Percentiles rank a stretch among this genome's conserved stretches.
Evolutionary conservation across 2,113 vertebrate genomes (phyloP).

Genomic region (Alexandromys fortis): DNA sequence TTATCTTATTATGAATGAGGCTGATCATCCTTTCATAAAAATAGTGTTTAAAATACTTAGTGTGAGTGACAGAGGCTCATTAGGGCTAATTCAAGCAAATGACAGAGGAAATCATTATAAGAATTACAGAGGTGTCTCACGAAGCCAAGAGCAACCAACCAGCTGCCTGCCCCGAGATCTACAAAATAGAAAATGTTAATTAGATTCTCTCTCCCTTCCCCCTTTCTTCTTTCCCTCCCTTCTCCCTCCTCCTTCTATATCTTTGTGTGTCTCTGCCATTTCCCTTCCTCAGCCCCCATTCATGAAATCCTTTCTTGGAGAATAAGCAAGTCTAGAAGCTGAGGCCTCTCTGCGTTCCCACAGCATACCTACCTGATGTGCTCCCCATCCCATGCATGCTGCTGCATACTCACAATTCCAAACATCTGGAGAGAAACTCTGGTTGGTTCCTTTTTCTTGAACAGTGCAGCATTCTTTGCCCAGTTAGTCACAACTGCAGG

Average conservation of each 20-base stretch:
- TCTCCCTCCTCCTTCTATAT: not conserved
- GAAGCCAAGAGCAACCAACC: not conserved
- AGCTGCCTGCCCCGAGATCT: not conserved
- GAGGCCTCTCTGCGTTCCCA: not conserved
- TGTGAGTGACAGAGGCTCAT: constrained; percentile 60
- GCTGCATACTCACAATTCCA: not conserved
- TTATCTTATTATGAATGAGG: constrained; percentile 56
- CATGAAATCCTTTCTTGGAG: not conserved
- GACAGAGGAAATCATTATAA: constrained; percentile 27
- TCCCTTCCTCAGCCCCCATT: too few species aligned
- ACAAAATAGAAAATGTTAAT: not conserved
- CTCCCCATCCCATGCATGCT: fast-evolving
- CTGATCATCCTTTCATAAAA: constrained; percentile 53
- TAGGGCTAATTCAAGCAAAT: constrained; percentile 49
- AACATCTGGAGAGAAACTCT: not conserved
- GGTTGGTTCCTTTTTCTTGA: not conserved
- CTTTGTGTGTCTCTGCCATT: not conserved
- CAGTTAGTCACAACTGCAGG: not conserved
- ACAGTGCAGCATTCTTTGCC: not conserved
- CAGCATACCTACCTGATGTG: too few species aligned
- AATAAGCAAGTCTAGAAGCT: not conserved
- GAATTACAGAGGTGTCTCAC: not conserved
- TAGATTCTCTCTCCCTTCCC: not conserved
- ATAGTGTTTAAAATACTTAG: constrained; percentile 52
- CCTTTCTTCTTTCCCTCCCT: not conserved